Evolutionary conservation across 1,140 invertebrate species (phyloP), one percentile per base, ranked within the genome.

Genomic region (Periplaneta americana): DNA sequence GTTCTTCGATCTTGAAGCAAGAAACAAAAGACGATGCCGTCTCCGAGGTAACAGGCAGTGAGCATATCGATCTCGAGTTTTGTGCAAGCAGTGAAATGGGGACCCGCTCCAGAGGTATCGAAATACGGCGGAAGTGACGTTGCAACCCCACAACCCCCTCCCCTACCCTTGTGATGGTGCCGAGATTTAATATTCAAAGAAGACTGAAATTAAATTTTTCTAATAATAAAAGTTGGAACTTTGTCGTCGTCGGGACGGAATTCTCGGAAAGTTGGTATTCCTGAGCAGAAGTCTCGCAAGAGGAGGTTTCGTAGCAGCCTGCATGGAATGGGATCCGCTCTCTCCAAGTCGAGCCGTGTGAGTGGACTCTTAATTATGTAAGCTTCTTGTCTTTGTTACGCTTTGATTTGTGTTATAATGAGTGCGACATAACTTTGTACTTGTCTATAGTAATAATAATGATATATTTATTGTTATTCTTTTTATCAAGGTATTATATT

Each of bases 241-340:
- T 66, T n/a, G 48, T 66, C 9, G 39, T 15, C n/a, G 39, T 48
- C 28, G 8, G 6, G 22, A 13, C n/a, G 22, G 4, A 66, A n/a
- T n/a, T n/a, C n/a, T n/a, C n/a, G 11, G 22, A n/a, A 66, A 66
- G 48, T 66, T n/a, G 28, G 48, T n/a, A 66, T 66, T 5, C n/a
- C 48, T 5, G 8, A 66, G 5, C 48, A 66, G 48, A n/a, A n/a
- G n/a, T n/a, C n/a, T n/a, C n/a, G n/a, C 1, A 66, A n/a, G 13
- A 28, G 8, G 48, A n/a, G 28, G 48, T 6, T 5, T 28, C 48
- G 13, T n/a, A 22, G 22, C 48, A 28, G 22, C 1, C 22, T 39
- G 66, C 79, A 83, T 83, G 82, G 80, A 81, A 83, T 83, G 82
- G 82, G 82, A 78, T 81, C 82, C 74, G 80, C 80, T 33, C 34